Percentiles rank a stretch among this genome's conserved stretches.
phyloP scores from a whole-genome alignment of 35 echinoderm and acorn worm species.

The Heliocidaris tuberculata region DNA sequence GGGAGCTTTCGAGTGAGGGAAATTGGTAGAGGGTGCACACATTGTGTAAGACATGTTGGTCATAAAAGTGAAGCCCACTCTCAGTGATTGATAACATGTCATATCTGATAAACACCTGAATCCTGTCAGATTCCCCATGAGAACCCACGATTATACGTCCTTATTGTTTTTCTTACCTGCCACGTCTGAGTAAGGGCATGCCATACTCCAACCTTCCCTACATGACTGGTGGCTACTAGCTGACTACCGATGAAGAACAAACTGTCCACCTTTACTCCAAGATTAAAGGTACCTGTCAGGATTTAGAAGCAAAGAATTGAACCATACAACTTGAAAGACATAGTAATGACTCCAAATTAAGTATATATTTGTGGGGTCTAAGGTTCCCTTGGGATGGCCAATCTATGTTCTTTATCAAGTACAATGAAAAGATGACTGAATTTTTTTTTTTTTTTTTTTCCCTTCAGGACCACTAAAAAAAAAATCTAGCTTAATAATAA shows the following conservation, averaged over 20 bases:
- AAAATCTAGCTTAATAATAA: background rate
- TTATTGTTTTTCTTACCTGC: constrained; percentile 65
- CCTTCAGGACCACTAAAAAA: background rate
- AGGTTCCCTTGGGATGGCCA: background rate
- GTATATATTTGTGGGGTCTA: background rate
- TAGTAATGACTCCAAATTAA: background rate
- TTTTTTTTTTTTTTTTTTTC: background rate
- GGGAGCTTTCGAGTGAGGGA: too few relatives aligned
- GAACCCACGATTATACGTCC: too few relatives aligned
- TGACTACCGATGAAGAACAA: constrained; percentile 99
- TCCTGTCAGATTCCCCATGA: too few relatives aligned
- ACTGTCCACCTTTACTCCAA: constrained; percentile 83
- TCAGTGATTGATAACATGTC: too few relatives aligned
- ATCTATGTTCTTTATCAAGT: too few relatives aligned
- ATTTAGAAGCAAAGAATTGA: constrained; percentile 27
- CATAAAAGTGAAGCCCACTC: too few relatives aligned
- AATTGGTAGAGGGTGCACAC: too few relatives aligned
- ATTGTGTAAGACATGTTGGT: too few relatives aligned
- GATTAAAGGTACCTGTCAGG: constrained; percentile 84
- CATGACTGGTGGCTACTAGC: constrained; percentile 92
- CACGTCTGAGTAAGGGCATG: constrained; percentile 95
- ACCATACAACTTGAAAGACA: background rate
- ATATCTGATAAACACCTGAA: too few relatives aligned
- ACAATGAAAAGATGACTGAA: background rate
- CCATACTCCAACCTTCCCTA: constrained; percentile 96